Evolutionary conservation across 2,797 vertebrate genomes (phyloP), one percentile per base, ranked within the genome.

Genomic region (Alfaro cultratus): DNA sequence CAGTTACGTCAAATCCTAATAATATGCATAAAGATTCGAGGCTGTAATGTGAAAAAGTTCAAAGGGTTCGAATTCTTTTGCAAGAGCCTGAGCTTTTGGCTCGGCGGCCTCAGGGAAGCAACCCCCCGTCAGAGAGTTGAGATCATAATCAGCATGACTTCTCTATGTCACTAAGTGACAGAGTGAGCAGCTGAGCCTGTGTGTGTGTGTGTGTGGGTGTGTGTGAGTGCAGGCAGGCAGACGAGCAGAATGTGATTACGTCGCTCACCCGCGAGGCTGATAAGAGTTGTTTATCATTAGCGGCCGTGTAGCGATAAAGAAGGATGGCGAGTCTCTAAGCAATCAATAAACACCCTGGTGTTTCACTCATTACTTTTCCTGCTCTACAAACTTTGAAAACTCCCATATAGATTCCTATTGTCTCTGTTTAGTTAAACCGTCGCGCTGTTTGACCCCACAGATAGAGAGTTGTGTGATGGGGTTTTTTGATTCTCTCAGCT

Each of bases 111-210:
- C 78, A 0, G 84, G 88, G 76, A 77, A 77, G 34, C 21, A 74
- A 53, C 84, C 84, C 49, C 79, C 43, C 21, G 0, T 73, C 80
- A 29, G 51, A 45, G 84, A 79, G 79, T 83, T 68, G 51, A 85
- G 88, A 89, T 89, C 64, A 43, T 13, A 76, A 87, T 86, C 84
- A 75, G 74, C 74, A 45, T 29, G 74, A 45, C 53, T 34, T 83
- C 0, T n/a, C 74, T 23, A 1, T 39, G 83, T 46, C 23, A 46
- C 29, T 46, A 77, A 80, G 84, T 80, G 86, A 86, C 67, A 12
- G 57, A 31, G 60, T 36, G 60, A 64, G 60, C 86, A 82, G 73
- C 81, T 87, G 83, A 83, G 74, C 80, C 62, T 62, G 72, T 67
- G 75, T 70, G 70, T 16, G 81, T 83, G 67, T 8, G 55, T 15